Conservation (phyloP, 2,113 vertebrate genomes). For the Hymenochirus boettgeri region DNA sequence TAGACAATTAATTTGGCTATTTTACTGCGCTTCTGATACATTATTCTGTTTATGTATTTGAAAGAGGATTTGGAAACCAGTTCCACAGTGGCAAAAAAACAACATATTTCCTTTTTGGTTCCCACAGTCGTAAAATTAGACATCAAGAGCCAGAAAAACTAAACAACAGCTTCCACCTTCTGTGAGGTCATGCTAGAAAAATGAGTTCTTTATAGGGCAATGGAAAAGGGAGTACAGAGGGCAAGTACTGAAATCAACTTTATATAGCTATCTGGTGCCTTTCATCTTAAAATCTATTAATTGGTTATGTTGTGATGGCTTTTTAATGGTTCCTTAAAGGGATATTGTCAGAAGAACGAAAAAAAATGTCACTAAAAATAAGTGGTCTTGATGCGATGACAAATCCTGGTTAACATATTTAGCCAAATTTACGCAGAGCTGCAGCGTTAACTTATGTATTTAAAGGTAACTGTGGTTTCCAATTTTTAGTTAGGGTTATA, state of each 20-base stretch:
- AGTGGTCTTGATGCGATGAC: too few relatives aligned
- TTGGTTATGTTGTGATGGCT: background rate
- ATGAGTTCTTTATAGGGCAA: background rate
- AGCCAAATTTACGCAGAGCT: too few relatives aligned
- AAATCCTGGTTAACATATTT: too few relatives aligned
- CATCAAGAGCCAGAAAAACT: background rate
- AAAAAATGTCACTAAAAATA: too few relatives aligned
- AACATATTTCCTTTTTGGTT: background rate
- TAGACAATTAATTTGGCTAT: conserved; percentile 33
- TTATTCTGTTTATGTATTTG: conserved; percentile 20
- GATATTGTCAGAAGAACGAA: too few relatives aligned
- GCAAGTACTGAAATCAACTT: background rate
- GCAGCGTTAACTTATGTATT: too few relatives aligned
- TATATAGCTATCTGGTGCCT: background rate
- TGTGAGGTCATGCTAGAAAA: conserved; percentile 1
- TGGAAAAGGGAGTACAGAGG: background rate
- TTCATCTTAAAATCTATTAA: background rate
- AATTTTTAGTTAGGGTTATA: too few relatives aligned
- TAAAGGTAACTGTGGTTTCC: too few relatives aligned
- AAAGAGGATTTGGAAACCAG: conserved; percentile 10
- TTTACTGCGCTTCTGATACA: conserved; percentile 26
- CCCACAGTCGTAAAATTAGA: background rate
- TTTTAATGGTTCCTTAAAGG: background rate
- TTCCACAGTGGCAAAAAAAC: conserved; percentile 10
- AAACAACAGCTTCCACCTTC: background rate